Conservation (phyloP, 1,140 invertebrate genomes). For the Phymastichus coffea region DNA sequence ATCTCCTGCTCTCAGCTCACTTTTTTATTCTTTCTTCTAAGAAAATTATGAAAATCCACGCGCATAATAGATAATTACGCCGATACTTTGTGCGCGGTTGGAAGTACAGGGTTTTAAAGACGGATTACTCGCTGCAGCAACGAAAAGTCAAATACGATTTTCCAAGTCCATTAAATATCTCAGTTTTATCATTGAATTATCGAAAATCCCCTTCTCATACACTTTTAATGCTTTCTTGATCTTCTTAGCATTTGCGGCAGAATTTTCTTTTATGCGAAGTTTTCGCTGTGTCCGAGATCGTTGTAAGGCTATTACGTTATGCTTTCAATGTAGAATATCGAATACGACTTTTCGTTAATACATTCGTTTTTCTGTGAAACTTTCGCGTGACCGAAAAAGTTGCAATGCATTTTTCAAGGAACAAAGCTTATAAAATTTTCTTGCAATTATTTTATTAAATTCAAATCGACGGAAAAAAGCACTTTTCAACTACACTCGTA, state of each 20-base stretch:
- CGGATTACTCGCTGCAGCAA: constrained; percentile 7
- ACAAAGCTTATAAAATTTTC: too few relatives aligned
- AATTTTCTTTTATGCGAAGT: neutral
- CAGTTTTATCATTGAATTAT: constrained; percentile 12
- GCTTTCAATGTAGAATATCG: too few relatives aligned
- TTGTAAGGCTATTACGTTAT: too few relatives aligned
- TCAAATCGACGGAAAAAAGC: too few relatives aligned
- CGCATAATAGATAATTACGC: constrained; percentile 7
- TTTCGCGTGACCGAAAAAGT: too few relatives aligned
- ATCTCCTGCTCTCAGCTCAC: too few relatives aligned
- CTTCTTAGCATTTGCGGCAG: constrained; percentile 16
- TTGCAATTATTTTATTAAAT: too few relatives aligned
- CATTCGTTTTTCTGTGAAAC: too few relatives aligned
- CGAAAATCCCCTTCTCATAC: neutral
- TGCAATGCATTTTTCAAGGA: too few relatives aligned
- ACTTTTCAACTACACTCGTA: too few relatives aligned
- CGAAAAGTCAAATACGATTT: constrained; percentile 17
- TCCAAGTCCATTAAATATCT: neutral
- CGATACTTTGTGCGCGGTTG: constrained; percentile 15
- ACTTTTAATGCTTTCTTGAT: constrained; percentile 19
- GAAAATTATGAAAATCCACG: constrained; percentile 12
- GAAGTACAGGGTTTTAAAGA: constrained; percentile 11
- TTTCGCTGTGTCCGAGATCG: neutral
- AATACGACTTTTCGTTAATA: too few relatives aligned
- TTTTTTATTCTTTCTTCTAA: constrained; percentile 2